phyloP scores from a whole-genome alignment of 2,113 vertebrate genomes.

The Mastomys natalensis region DNA sequence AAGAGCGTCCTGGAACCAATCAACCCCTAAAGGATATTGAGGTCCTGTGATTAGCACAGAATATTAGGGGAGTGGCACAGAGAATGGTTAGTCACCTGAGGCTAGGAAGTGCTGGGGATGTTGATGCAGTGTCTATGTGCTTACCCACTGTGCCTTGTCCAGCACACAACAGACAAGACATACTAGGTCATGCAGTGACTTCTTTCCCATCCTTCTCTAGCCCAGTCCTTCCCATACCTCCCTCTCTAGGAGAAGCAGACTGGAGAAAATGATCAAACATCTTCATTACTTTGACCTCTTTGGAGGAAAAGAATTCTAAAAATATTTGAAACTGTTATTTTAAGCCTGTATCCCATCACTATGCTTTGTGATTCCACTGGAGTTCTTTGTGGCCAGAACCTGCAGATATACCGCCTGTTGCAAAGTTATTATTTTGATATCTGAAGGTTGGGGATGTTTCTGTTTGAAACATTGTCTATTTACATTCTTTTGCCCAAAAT shows the following conservation, averaged over 20 bases:
- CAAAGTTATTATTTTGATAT: slow-evolving; percentile 77
- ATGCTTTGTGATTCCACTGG: slow-evolving; percentile 45
- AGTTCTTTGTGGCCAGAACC: slow-evolving; percentile 65
- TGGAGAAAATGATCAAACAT: slow-evolving; percentile 6
- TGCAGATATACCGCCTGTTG: slow-evolving; percentile 51
- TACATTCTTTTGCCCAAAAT: slow-evolving; percentile 79
- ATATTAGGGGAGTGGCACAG: not conserved
- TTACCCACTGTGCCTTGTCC: not conserved
- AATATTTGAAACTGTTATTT: slow-evolving; percentile 71
- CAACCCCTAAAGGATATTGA: not conserved
- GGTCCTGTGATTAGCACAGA: not conserved
- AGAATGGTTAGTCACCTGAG: not conserved
- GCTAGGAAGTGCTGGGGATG: not conserved
- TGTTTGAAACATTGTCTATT: slow-evolving; percentile 77
- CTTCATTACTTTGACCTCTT: slow-evolving; percentile 53
- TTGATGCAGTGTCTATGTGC: not conserved
- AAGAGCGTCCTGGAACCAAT: not conserved
- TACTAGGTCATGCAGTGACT: slow-evolving; percentile 31
- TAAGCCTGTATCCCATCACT: slow-evolving; percentile 65
- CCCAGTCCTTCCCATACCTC: not conserved
- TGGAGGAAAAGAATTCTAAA: slow-evolving; percentile 63
- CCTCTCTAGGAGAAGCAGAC: not conserved
- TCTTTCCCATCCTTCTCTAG: slow-evolving; percentile 14
- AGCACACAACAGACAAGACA: slow-evolving; percentile 34
- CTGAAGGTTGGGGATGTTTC: slow-evolving; percentile 72